Evolutionary conservation across 2,797 vertebrate genomes (phyloP).

Genomic region (Discoglossus pictus): DNA sequence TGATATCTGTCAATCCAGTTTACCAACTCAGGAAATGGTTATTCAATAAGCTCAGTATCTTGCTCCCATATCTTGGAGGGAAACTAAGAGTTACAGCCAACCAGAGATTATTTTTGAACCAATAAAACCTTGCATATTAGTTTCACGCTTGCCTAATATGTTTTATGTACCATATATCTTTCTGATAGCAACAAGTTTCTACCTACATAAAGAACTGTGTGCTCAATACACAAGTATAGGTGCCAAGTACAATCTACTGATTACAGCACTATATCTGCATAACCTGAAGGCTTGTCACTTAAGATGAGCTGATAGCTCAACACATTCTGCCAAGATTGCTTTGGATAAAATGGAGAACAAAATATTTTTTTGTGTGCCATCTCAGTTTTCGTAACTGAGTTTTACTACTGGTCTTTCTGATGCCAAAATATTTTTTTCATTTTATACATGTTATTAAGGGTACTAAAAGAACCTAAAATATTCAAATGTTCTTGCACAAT

Average conservation of each 20-base stretch:
- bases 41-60: neutral
- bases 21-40: neutral
- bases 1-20: neutral
- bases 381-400: too few species aligned
- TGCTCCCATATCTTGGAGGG: neutral
- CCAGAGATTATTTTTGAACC: slow-evolving; percentile 3
- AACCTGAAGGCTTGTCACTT: neutral
- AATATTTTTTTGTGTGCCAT: too few species aligned
- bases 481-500: too few species aligned
- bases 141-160: neutral
- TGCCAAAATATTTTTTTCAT: too few species aligned
- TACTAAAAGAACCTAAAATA: too few species aligned
- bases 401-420: too few species aligned
- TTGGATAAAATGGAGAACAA: neutral
- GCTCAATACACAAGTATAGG: neutral
- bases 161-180: neutral
- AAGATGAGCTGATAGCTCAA: neutral
- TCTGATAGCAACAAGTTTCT: slow-evolving; percentile 1
- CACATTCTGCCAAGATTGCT: too few species aligned
- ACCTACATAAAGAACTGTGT: neutral
- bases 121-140: neutral
- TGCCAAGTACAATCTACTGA: neutral
- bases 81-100: neutral
- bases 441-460: too few species aligned
- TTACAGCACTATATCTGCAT: neutral